Conservation (phyloP, 2,888 invertebrate species). For the Drosophila bunnanda region DNA sequence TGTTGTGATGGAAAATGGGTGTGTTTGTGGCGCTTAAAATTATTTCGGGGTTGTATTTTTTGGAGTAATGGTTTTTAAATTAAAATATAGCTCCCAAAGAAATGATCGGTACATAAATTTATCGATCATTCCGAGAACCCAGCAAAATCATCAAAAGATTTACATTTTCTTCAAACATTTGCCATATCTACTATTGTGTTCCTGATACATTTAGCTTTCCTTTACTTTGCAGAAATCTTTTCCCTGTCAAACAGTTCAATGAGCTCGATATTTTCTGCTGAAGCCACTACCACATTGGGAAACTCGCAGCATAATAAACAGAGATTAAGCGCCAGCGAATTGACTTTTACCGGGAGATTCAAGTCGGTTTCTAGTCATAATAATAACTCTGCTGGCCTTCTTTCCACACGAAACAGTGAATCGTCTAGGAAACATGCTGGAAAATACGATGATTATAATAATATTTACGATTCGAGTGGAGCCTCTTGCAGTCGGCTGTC, state of each 20-base stretch:
- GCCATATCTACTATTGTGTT: background rate
- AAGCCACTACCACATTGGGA: slow-evolving; percentile 45
- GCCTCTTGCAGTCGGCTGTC: slow-evolving; percentile 77
- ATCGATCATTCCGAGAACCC: too few relatives aligned
- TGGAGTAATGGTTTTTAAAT: too few relatives aligned
- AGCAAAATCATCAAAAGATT: background rate
- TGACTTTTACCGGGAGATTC: slow-evolving; percentile 83
- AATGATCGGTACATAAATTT: too few relatives aligned
- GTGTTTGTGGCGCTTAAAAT: too few relatives aligned
- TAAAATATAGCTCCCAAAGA: too few relatives aligned
- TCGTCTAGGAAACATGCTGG: slow-evolving; percentile 13
- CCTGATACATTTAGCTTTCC: background rate
- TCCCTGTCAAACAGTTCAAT: slow-evolving; percentile 82
- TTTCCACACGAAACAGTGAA: slow-evolving; percentile 35
- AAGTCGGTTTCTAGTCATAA: slow-evolving; percentile 56
- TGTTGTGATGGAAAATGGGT: too few relatives aligned
- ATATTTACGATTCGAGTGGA: slow-evolving; percentile 74
- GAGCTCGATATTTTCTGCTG: slow-evolving; percentile 77
- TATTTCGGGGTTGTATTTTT: too few relatives aligned
- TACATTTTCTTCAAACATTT: background rate
- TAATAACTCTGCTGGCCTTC: slow-evolving; percentile 9
- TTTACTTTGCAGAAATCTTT: slow-evolving; percentile 62
- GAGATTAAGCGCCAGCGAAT: slow-evolving; percentile 61
- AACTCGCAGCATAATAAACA: slow-evolving; percentile 45
- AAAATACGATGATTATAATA: slow-evolving; percentile 49